Evolutionary conservation across 2,797 vertebrate species (phyloP), one percentile per base, ranked within the genome.

Genomic region (Neosalanx taihuensis): DNA sequence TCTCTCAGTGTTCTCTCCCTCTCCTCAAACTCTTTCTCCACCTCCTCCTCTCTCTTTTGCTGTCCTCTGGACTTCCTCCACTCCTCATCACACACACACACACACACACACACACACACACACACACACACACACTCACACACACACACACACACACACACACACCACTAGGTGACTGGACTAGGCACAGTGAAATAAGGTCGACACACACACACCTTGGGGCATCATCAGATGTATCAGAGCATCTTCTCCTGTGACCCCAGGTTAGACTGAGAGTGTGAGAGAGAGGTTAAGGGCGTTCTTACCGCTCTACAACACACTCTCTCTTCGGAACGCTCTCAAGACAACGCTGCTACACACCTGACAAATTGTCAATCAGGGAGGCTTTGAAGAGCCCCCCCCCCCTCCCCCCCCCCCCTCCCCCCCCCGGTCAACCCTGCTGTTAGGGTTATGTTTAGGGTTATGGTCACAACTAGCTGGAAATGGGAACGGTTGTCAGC

Each of bases 381-480:
- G 69, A 37, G 71, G 66, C 77, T 83, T 74, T 70, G 70, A 82
- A 80, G 77, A 20, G 18, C n/a, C n/a, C n/a, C n/a, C n/a, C n/a
- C n/a, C n/a, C n/a, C n/a, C n/a, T n/a, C n/a, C n/a, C n/a, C n/a
- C n/a, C n/a, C n/a, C n/a, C n/a, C n/a, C n/a, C 37, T 37, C 63
- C 35, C 51, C 67, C 69, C 35, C 18, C 57, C 59, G 33, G 1
- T 35, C 37, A 37, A 7, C 6, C 7, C 37, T 37, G 1, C 37
- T 37, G 37, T 37, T 37, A n/a, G n/a, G n/a, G n/a, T 33, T 33
- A 33, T 9, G 20, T 76, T 75, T 82, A 81, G 5, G 87, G 83
- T 88, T 88, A 78, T 88, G 88, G 87, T 80, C 81, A 80, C 66
- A 78, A 69, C 67, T 72, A 71, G 59, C 82, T 37, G 7, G 85